Conservation (phyloP, 2,888 invertebrate genomes). For the Orchesellides sinensis region DNA sequence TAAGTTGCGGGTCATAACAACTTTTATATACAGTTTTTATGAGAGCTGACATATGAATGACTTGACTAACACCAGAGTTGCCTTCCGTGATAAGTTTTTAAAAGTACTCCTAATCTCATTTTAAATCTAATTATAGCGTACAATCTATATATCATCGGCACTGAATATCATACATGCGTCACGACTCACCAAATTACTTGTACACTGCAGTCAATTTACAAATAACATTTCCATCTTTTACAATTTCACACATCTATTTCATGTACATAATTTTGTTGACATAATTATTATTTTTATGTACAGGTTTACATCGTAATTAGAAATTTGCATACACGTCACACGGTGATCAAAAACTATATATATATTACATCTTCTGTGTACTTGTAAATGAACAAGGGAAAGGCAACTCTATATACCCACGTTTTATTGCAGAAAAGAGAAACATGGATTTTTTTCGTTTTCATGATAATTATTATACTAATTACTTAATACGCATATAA, state of each 20-base stretch:
- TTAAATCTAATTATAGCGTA: not conserved
- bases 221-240: not conserved
- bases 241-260: not conserved
- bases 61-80: conserved; percentile 22
- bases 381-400: conserved; percentile 60
- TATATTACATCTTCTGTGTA: conserved; percentile 35
- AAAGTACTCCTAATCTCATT: not conserved
- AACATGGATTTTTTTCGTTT: conserved; percentile 42
- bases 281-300: not conserved
- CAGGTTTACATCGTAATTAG: not conserved
- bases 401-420: conserved; percentile 59
- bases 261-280: not conserved
- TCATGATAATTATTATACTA: too few relatives aligned
- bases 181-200: too few relatives aligned
- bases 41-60: conserved; percentile 24
- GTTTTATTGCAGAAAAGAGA: conserved; percentile 48
- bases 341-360: conserved; percentile 53
- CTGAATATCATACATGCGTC: conserved; percentile 40
- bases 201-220: conserved; percentile 1
- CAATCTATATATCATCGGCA: conserved; percentile 9
- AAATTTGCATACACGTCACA: not conserved
- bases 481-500: too few relatives aligned
- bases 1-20: conserved; percentile 13
- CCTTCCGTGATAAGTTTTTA: not conserved
- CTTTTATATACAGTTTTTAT: not conserved